Evolutionary conservation across 2,888 invertebrate species (phyloP).

Genomic region (Rhagonycha lutea): DNA sequence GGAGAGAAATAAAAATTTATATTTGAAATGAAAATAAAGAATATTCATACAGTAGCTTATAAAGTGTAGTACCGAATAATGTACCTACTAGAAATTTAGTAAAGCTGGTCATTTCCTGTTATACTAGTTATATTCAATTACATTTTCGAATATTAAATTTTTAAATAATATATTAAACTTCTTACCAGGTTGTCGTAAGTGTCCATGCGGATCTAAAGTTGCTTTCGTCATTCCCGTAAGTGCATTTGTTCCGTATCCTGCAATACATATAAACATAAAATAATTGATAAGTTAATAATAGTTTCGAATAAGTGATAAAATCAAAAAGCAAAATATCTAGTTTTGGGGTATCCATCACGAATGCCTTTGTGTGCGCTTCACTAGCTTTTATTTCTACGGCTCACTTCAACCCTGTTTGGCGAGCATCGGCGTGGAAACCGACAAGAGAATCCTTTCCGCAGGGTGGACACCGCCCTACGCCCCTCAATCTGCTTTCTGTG

Average conservation of each 20-base stretch:
- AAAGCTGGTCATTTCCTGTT: too few species aligned
- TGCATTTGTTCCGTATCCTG: constrained; percentile 86
- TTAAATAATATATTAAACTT: constrained; percentile 2
- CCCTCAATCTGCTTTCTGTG: constrained; percentile 20
- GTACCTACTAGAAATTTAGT: too few species aligned
- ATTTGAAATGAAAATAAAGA: too few species aligned
- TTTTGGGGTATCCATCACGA: constrained; percentile 24
- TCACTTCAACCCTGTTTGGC: constrained; percentile 51
- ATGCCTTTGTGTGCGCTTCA: constrained; percentile 43
- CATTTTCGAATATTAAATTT: too few species aligned
- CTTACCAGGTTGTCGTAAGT: constrained; percentile 88
- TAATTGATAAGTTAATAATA: constrained; percentile 6
- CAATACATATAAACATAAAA: constrained; percentile 53
- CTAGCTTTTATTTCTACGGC: constrained; percentile 52
- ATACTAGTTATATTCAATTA: too few species aligned
- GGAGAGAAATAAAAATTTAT: too few species aligned
- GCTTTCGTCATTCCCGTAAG: constrained; percentile 80
- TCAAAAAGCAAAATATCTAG: constrained; percentile 24
- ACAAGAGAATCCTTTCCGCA: constrained; percentile 56
- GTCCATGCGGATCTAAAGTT: constrained; percentile 85
- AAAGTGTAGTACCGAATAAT: too few species aligned
- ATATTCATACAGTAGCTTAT: too few species aligned
- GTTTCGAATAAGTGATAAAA: constrained; percentile 10
- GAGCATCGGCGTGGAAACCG: constrained; percentile 51
- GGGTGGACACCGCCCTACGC: constrained; percentile 36